Conservation (phyloP, 1,140 invertebrate species). For the Drosophila nasuta region DNA sequence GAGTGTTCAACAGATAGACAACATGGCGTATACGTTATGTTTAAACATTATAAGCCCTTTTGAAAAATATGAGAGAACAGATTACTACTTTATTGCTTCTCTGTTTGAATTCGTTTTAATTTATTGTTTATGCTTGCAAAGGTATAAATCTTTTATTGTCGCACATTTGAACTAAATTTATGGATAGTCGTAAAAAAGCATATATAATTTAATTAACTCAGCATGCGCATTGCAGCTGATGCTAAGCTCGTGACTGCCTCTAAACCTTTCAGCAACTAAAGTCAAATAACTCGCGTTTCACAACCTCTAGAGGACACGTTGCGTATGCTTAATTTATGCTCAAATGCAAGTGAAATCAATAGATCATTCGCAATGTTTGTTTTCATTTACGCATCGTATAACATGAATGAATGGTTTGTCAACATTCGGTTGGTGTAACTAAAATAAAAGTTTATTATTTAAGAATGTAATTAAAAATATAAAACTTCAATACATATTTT, state of each 20-base stretch:
- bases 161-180: constrained; percentile 23
- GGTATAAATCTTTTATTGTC: constrained; percentile 5
- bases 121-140: not conserved
- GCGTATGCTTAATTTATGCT: not conserved
- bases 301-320: not conserved
- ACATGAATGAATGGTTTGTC: not conserved
- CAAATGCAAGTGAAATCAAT: not conserved
- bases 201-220: constrained; percentile 31
- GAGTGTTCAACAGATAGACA: not conserved
- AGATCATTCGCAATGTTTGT: not conserved
- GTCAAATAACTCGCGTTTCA: not conserved
- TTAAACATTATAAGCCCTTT: not conserved
- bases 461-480: constrained; percentile 1
- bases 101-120: not conserved
- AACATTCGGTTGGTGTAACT: not conserved
- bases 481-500: not conserved
- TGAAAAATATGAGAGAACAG: not conserved
- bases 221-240: constrained; percentile 7
- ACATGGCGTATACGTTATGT: constrained; percentile 1
- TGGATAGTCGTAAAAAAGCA: not conserved
- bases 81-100: not conserved
- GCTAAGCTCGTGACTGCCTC: not conserved
- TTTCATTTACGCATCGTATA: not conserved
- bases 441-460: not conserved
- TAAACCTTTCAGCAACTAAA: not conserved